phyloP scores from a whole-genome alignment of 2,113 vertebrate species.

The Xenotilapia longispinis region DNA sequence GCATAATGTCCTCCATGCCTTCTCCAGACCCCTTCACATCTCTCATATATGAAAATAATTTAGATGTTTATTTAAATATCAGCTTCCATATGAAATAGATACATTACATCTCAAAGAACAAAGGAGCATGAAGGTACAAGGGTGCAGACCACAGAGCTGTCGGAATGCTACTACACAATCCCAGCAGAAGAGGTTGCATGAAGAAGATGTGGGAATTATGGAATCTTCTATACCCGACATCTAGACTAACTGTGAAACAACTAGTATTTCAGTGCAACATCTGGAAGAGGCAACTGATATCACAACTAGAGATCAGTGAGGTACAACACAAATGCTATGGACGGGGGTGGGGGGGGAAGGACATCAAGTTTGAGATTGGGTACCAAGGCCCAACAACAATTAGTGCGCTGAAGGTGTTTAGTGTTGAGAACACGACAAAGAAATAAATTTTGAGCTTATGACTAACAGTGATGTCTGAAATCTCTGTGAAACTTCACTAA shows the following conservation, averaged over 20 bases:
- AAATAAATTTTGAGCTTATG: neutral
- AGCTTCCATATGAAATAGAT: neutral
- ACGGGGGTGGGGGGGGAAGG: neutral
- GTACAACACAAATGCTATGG: neutral
- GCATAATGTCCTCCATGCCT: neutral
- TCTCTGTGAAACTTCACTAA: neutral
- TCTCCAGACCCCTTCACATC: neutral
- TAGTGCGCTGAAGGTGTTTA: neutral
- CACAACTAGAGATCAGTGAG: neutral
- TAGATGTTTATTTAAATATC: neutral
- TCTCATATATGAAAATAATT: neutral
- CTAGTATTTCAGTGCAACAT: neutral
- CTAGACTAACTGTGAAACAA: neutral
- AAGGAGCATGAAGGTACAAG: neutral
- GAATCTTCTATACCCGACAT: neutral
- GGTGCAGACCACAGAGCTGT: neutral
- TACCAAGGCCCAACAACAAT: neutral
- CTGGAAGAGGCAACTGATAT: neutral
- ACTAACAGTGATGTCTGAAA: neutral
- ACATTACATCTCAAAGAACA: neutral
- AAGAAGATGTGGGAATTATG: neutral
- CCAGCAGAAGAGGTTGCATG: neutral
- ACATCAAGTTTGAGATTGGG: neutral
- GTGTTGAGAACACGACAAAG: neutral
- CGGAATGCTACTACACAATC: neutral